These are phyloP conservation scores for Streptopelia turtur DNA, from an alignment of 2,797 vertebrate species.

Conservation along the genomic window DNA sequence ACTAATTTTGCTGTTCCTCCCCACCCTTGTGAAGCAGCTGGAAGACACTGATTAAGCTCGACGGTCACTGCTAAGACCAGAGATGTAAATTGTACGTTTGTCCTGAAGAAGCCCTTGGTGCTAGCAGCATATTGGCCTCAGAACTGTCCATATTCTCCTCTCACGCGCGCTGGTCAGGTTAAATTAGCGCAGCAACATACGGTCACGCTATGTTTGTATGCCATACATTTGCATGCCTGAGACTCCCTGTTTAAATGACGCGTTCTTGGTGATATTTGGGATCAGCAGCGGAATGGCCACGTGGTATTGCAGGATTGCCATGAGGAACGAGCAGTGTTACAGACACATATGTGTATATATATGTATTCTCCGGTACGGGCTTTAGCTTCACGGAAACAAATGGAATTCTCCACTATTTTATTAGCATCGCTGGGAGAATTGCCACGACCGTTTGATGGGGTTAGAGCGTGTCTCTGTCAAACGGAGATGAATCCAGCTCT, in stretches of 20 bases:
- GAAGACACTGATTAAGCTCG: not conserved
- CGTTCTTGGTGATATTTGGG: not conserved
- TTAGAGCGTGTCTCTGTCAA: not conserved
- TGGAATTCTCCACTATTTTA: not conserved
- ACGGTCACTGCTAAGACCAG: not conserved
- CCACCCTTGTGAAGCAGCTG: not conserved
- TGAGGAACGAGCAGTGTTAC: not conserved
- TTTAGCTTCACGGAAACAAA: not conserved
- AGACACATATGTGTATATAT: not conserved
- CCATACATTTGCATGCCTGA: not conserved
- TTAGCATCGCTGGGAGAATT: not conserved
- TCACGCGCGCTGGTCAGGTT: not conserved
- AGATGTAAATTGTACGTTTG: not conserved
- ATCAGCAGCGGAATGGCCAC: not conserved
- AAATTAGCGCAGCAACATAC: not conserved
- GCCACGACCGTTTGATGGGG: not conserved
- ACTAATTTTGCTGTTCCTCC: not conserved
- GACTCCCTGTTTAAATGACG: accelerated
- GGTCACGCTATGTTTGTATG: not conserved
- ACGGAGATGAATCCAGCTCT: not conserved
- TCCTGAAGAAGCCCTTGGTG: not conserved
- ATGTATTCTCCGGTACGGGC: not conserved
- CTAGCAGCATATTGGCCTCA: not conserved
- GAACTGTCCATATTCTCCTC: not conserved
- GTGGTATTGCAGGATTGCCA: not conserved